Evolutionary conservation across 2,888 invertebrate genomes (phyloP).

Genomic region (Hydraecia micacea): DNA sequence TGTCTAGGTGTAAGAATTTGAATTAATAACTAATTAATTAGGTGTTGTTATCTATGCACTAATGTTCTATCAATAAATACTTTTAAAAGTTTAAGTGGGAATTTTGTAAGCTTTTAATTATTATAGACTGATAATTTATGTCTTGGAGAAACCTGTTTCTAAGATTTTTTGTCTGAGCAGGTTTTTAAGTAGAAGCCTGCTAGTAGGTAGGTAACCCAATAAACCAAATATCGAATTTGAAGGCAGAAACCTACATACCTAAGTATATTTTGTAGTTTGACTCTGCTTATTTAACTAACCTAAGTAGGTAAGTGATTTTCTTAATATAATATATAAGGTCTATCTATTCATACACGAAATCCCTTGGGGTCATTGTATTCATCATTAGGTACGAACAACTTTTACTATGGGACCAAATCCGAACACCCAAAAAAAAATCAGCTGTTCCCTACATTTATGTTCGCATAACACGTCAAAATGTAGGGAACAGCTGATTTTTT

Average conservation of each 20-base stretch:
- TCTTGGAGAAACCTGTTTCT: neutral
- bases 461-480: no score
- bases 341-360: no score
- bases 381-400: no score
- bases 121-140: neutral
- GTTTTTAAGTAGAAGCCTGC: neutral
- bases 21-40: slow-evolving; percentile 44
- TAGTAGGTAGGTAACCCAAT: neutral
- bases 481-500: no score
- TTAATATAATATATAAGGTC: neutral
- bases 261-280: neutral
- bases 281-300: neutral
- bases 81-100: neutral
- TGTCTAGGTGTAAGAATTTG: slow-evolving; percentile 35
- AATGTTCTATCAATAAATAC: slow-evolving; percentile 14
- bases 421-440: no score
- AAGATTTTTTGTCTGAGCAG: neutral
- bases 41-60: neutral
- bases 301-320: neutral
- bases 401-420: no score
- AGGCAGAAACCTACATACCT: neutral
- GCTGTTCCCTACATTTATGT: no score
- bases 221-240: neutral
- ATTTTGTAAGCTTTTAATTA: slow-evolving; percentile 20
- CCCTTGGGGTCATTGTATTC: no score